These are phyloP conservation scores for Gadus macrocephalus DNA, from an alignment of 2,113 vertebrate species.

Conservation along the genomic window DNA sequence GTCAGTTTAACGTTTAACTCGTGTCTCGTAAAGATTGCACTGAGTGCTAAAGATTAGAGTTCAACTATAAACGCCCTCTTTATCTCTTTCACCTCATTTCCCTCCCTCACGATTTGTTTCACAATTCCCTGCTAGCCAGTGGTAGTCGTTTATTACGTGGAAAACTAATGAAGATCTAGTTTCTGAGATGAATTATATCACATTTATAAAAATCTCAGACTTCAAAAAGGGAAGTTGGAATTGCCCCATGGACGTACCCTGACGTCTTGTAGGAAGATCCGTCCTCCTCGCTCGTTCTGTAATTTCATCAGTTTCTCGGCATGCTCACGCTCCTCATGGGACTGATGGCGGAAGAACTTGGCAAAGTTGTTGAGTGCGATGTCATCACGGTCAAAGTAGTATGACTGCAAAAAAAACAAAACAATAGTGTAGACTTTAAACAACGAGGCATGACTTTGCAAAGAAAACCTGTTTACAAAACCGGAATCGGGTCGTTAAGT, in stretches of 20 bases:
- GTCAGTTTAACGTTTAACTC: not conserved
- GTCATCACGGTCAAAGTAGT: constrained; percentile 84
- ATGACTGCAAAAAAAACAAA: constrained; percentile 56
- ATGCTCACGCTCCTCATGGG: constrained; percentile 79
- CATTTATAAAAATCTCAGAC: not conserved
- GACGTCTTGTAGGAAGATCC: constrained; percentile 79
- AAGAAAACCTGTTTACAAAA: not conserved
- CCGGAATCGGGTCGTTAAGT: no score
- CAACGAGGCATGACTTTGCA: no score
- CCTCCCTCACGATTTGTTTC: not conserved
- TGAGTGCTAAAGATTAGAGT: not conserved
- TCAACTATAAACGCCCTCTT: constrained; percentile 24
- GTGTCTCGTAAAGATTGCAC: constrained; percentile 38
- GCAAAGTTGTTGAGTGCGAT: constrained; percentile 81
- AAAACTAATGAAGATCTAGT: not conserved
- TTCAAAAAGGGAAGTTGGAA: not conserved
- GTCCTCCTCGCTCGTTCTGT: constrained; percentile 84
- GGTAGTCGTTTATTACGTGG: not conserved
- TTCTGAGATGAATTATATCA: not conserved
- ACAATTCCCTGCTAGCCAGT: not conserved
- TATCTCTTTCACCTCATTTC: constrained; percentile 38
- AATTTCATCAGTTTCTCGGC: constrained; percentile 79
- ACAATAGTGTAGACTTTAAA: not conserved
- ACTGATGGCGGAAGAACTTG: constrained; percentile 79
- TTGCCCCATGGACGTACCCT: constrained; percentile 55